Conservation (phyloP, 2,888 invertebrate species). For the Syrphus vitripennis region DNA sequence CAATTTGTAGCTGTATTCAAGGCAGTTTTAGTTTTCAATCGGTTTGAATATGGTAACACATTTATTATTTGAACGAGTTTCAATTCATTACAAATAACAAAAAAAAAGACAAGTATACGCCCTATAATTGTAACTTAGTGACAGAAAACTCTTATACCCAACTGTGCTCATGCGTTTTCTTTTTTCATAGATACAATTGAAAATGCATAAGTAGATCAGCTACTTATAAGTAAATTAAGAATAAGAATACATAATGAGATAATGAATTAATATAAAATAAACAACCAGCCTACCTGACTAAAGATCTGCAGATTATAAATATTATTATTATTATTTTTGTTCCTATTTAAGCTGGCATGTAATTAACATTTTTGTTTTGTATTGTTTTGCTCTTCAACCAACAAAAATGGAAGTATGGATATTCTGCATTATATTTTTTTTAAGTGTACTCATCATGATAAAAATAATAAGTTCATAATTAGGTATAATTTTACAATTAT, state of each 20-base stretch:
- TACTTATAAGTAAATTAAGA: neutral
- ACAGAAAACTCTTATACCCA: neutral
- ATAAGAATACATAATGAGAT: conserved; percentile 4
- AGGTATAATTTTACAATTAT: conserved; percentile 21
- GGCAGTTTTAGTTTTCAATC: too few relatives aligned
- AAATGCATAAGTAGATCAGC: neutral
- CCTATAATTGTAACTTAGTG: too few relatives aligned
- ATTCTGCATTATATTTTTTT: neutral
- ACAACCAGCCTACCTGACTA: neutral
- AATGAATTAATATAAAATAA: neutral
- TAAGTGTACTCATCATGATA: conserved; percentile 5
- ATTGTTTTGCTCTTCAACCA: neutral
- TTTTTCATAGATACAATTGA: neutral
- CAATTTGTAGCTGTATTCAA: too few relatives aligned
- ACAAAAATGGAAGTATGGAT: neutral
- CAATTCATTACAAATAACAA: too few relatives aligned
- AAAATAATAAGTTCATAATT: conserved; percentile 7
- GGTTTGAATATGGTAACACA: too few relatives aligned
- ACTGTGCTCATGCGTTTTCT: neutral
- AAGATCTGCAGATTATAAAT: neutral
- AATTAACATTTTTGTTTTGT: neutral
- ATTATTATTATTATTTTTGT: too few relatives aligned
- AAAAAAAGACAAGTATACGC: neutral
- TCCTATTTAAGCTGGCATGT: neutral
- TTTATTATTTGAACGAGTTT: too few relatives aligned